Conservation (phyloP, 2,888 invertebrate species). For the Mellilla xanthometata region DNA sequence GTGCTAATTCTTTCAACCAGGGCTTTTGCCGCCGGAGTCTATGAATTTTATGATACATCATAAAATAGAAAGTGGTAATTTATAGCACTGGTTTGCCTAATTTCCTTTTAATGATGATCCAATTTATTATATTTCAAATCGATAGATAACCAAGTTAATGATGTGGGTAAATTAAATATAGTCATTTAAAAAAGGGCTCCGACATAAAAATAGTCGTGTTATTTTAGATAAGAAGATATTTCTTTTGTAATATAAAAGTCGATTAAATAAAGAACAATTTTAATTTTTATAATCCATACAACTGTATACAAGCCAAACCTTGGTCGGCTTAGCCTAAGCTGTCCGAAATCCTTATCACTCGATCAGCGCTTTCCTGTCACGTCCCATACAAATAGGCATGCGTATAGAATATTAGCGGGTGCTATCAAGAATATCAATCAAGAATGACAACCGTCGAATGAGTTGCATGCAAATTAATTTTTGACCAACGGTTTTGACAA, state of each 20-base stretch:
- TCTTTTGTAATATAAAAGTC: too few species aligned
- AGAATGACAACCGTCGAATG: slow-evolving; percentile 13
- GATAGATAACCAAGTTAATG: too few species aligned
- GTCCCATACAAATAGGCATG: slow-evolving; percentile 25
- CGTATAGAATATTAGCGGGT: slow-evolving; percentile 49
- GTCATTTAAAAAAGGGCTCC: too few species aligned
- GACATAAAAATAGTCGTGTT: too few species aligned
- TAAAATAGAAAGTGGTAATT: slow-evolving; percentile 24
- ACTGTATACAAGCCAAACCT: neutral
- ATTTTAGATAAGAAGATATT: too few species aligned
- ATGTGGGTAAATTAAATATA: too few species aligned
- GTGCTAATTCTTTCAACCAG: slow-evolving; percentile 25
- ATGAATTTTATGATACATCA: slow-evolving; percentile 16
- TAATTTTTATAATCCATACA: too few species aligned
- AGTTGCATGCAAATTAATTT: slow-evolving; percentile 25
- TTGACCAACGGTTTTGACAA: slow-evolving; percentile 16
- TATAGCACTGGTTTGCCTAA: slow-evolving; percentile 4
- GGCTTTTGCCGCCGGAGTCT: slow-evolving; percentile 6
- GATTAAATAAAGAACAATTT: too few species aligned
- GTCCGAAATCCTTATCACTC: slow-evolving; percentile 12
- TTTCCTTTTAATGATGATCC: neutral
- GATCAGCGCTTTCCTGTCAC: slow-evolving; percentile 23
- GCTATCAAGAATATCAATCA: slow-evolving; percentile 56
- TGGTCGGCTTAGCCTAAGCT: neutral
- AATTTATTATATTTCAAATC: too few species aligned